Evolutionary conservation across 2,797 vertebrate genomes (phyloP), one percentile per base, ranked within the genome.

Genomic region (Squalus acanthias): DNA sequence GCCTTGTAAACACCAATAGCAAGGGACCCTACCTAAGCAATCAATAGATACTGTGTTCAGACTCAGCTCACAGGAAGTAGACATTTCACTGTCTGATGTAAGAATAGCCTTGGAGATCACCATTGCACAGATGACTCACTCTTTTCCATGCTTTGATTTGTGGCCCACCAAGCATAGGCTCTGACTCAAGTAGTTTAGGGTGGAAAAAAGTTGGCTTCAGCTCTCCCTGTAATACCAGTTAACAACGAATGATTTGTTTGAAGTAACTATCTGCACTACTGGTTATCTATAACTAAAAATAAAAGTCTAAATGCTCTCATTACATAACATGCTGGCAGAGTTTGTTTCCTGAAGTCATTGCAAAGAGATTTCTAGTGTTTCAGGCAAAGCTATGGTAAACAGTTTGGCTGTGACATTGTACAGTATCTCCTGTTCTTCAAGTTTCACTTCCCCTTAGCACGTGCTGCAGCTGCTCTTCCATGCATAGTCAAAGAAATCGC

Each of bases 321-420:
- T 95, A 70, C 39, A 95, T 95, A 95, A 53, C 67, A 33, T 74
- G 12, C 46, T 95, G 26, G 91, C 63, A 92, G 89, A 93, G 6
- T 67, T 67, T 91, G 87, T 33, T 93, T 67, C 91, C 63, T 10
- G 91, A 93, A 85, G 63, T 67, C 17, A 93, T 67, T 39, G 15
- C 91, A 67, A 65, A 93, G 89, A 39, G 91, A 93, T 93, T 93
- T 93, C 91, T 67, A 93, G 65, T 67, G 91, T 67, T 67, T n/a
- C 63, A 93, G 91, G 2, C 33, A 67, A 93, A 67, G 33, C 65
- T 7, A 39, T 9, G 7, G 33, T 93, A 93, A 65, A 93, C 39
- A 6, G 39, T 82, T 93, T 93, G 63, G 63, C 63, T 22, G 17
- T 67, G 63, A 67, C n/a, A 39, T 7, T 67, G 1, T 3, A 24